Conservation (phyloP, 2,888 invertebrate species). For the Aleiodes leptofemur region DNA sequence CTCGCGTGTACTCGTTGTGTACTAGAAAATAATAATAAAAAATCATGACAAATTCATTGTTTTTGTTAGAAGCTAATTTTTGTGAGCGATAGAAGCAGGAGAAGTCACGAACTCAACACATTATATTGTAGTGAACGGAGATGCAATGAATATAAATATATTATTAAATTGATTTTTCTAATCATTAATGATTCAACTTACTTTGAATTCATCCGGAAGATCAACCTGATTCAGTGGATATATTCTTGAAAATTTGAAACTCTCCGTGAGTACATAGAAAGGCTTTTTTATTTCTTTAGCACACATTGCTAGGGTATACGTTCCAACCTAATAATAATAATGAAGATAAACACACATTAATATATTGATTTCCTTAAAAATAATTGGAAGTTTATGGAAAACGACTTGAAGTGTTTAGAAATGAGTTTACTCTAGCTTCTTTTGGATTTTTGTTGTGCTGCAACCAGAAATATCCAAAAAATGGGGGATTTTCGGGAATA, state of each 20-base stretch:
- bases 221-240: slow-evolving; percentile 96
- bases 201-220: slow-evolving; percentile 92
- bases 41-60: neutral
- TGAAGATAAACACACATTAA: slow-evolving; percentile 9
- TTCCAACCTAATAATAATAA: slow-evolving; percentile 82
- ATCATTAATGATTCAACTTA: slow-evolving; percentile 65
- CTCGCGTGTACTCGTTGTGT: slow-evolving; percentile 76
- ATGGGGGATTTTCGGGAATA: no score
- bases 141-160: no score
- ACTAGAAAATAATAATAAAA: slow-evolving; percentile 71
- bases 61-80: no score
- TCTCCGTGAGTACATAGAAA: slow-evolving; percentile 96
- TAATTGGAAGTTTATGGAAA: no score
- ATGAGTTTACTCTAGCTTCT: no score
- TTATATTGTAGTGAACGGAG: no score
- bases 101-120: no score
- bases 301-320: slow-evolving; percentile 89
- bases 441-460: no score
- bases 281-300: slow-evolving; percentile 95
- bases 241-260: slow-evolving; percentile 96
- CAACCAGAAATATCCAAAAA: no score
- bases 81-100: no score
- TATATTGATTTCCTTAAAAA: neutral
- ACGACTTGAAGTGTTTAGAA: no score
- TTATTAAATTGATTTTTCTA: no score